Percentiles rank a stretch among this genome's conserved stretches.
Conservation (phyloP, 2,797 vertebrate species). For the Stomatorhinus walkeri region DNA sequence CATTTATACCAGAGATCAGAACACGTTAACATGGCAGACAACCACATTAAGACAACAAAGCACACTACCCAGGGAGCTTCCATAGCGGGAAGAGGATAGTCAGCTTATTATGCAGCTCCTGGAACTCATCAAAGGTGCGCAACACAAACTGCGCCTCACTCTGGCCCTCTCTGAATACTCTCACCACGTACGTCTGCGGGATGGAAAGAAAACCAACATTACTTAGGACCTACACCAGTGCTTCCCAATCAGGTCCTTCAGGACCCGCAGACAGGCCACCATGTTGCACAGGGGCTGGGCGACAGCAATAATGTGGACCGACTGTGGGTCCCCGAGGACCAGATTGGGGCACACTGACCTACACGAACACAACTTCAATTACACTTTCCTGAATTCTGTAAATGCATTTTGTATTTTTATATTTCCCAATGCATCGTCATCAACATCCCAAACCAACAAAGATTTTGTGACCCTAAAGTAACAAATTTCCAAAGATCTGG, state of each 20-base stretch:
- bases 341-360: not conserved
- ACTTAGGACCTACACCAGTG: not conserved
- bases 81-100: constrained; percentile 89
- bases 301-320: not conserved
- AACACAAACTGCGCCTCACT: constrained; percentile 83
- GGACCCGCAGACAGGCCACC: not conserved
- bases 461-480: not conserved
- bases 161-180: constrained; percentile 83
- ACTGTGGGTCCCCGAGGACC: not conserved
- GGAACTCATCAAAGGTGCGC: constrained; percentile 96
- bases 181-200: constrained; percentile 83
- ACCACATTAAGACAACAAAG: not conserved
- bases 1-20: not conserved
- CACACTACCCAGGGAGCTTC: constrained; percentile 86
- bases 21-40: not conserved
- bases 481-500: not conserved
- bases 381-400: not conserved
- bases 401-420: not conserved
- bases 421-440: not conserved
- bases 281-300: not conserved
- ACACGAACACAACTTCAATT: not conserved
- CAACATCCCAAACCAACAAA: not conserved
- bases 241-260: not conserved
- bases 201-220: constrained; percentile 16
- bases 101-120: constrained; percentile 97